phyloP scores from a whole-genome alignment of 2,797 vertebrate species.

The Pseudochaenichthys georgianus region DNA sequence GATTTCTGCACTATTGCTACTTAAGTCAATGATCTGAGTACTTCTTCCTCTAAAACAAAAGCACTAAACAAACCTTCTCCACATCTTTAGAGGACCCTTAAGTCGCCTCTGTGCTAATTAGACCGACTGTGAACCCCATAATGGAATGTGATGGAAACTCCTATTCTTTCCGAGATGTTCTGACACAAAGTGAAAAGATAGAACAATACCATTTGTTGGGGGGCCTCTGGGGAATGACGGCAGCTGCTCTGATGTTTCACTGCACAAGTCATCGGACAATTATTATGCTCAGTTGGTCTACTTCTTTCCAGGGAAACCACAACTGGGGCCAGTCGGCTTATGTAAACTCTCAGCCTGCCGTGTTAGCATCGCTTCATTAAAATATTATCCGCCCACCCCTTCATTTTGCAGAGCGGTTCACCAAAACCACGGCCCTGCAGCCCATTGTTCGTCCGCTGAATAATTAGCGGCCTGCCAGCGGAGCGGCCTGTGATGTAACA shows the following conservation, averaged over 20 bases:
- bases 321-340: conserved; percentile 71
- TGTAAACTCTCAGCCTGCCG: conserved; percentile 76
- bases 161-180: not conserved
- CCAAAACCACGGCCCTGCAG: conserved; percentile 59
- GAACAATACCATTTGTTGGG: conserved; percentile 46
- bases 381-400: conserved; percentile 68
- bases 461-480: conserved; percentile 81
- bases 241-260: conserved; percentile 69
- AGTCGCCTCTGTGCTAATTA: conserved; percentile 30
- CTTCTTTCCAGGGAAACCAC: conserved; percentile 69
- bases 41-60: not conserved
- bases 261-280: conserved; percentile 73
- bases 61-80: not conserved
- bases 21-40: no score
- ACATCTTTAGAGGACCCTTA: conserved; percentile 17
- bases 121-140: conserved; percentile 23
- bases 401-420: conserved; percentile 53
- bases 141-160: conserved; percentile 27
- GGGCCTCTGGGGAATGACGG: conserved; percentile 60
- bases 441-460: conserved; percentile 82
- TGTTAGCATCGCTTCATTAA: conserved; percentile 81
- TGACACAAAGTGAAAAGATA: conserved; percentile 52
- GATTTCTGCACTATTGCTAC: no score
- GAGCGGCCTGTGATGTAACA: conserved; percentile 83
- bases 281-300: conserved; percentile 63